Base-by-base conservation (phyloP, 1,140 invertebrate genomes). In the Halesus radiatus region DNA sequence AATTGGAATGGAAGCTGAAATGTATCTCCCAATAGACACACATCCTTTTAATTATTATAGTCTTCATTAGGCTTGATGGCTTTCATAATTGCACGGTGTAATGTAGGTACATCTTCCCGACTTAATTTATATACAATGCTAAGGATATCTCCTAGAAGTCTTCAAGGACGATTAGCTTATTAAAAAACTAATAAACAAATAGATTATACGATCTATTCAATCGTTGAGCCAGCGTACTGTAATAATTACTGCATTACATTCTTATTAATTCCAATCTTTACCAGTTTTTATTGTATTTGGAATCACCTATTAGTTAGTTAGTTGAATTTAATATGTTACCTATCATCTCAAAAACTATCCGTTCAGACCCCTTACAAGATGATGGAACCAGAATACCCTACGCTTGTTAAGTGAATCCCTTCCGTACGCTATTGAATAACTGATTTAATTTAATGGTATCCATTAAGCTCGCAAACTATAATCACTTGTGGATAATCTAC, bases 401-500 rank as follows among this genome's bases (percentile, higher is more conserved):
- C 45, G 70, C 70, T 68, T 53, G 70, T 73, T 53, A 13, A 29
- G 70, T n/a, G 50, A 54, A 73, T 73, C 70, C 70, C 70, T 73
- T 73, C 23, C 70, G 18, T 73, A 73, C 70, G 70, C 70, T 53
- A 73, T 73, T 73, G 70, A 73, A 73, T 73, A 73, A 53, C 70
- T 73, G 70, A 73, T 73, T 29, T 73, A 54, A 73, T 73, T 50
- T 73, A 73, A 73, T 54, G 70, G 70, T 73, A 73, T 73, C 70
- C 70, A 73, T 73, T 73, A 73, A 73, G 70, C 70, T 73, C 20
- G 70, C 70, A 73, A 73, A 73, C 70, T 73, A 73, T 73, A 73
- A 73, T 73, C 70, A 73, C 70, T 73, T 73, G 52, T 73, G 70
- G 70, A 73, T 73, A 73, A 73, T 73, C 70, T 73, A 53, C 70